Base-by-base conservation (phyloP, 2,888 invertebrate species). In the Sabatieria punctata region DNA sequence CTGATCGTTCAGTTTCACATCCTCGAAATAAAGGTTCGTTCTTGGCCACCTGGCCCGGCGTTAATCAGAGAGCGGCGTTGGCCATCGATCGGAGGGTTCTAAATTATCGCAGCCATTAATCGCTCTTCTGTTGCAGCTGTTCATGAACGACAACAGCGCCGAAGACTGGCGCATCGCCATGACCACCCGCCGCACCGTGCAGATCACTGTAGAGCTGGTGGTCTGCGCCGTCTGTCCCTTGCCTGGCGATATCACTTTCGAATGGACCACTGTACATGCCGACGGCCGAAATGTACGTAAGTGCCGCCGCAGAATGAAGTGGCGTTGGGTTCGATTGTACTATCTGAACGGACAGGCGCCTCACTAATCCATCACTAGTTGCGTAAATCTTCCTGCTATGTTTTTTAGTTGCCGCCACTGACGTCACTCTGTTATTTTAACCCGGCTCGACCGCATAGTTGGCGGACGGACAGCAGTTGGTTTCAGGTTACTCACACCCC, bases 131-230 rank as follows among this genome's bases (percentile, higher is more conserved):
- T 75, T 76, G 39, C 78, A 97, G 93, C 78, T 97, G 74, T 97
- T 95, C 77, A 93, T 95, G 84, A 91, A 95, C 74, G 95, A 97
- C 78, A 99, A 97, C 77, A 93, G 93, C 74, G 91, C 95, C 57
- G 97, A 99, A 71, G 97, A 97, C 75, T 99, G 97, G 97, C 78
- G 95, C 68, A 97, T 99, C 73, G 95, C 95, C 64, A 89, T 97
- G 84, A 95, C 93, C 59, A 88, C 85, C 82, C 85, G 88, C 72
- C 77, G 93, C 70, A 83, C 88, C 71, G 77, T 60, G 24, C 67
- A 68, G 54, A 47, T 62, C 8, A 18, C 46, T 1, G 75, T 88
- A 65, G 95, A 97, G 73, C 76, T 97, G 61, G 73, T 80, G 59
- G 85, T 95, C 66, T 97, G 97, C 73, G 88, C 89, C 62, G 80